Conservation (phyloP, 2,113 vertebrate genomes). For the Phyllostomus hastatus region DNA sequence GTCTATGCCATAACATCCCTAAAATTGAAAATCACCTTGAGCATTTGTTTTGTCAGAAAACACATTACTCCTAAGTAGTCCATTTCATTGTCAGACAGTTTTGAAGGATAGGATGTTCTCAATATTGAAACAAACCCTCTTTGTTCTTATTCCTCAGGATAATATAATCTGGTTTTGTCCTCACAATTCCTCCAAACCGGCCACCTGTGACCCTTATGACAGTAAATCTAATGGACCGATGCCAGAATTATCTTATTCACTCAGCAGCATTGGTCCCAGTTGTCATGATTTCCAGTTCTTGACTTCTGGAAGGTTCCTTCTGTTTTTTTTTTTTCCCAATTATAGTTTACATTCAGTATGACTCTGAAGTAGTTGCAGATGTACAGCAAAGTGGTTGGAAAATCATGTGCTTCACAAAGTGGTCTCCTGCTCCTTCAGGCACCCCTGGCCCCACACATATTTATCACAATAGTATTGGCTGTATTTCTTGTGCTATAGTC, state of each 20-base stretch:
- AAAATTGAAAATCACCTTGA: not conserved
- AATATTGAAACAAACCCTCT: not conserved
- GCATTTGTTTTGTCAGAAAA: not conserved
- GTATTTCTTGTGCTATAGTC: not conserved
- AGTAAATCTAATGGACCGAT: not conserved
- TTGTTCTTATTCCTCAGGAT: not conserved
- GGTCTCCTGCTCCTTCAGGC: not conserved
- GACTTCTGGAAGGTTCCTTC: not conserved
- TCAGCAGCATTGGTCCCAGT: not conserved
- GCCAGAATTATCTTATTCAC: not conserved
- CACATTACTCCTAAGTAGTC: not conserved
- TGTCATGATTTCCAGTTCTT: not conserved
- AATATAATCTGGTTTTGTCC: not conserved
- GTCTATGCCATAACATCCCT: not conserved
- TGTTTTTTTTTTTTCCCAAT: not conserved
- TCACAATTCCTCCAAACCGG: not conserved
- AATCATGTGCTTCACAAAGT: not conserved
- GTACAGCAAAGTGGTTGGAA: not conserved
- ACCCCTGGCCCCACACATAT: not conserved
- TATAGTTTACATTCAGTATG: not conserved
- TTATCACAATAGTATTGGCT: not conserved
- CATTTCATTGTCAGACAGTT: not conserved
- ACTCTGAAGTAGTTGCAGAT: not conserved
- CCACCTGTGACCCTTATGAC: not conserved
- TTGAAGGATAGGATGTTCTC: not conserved